These are phyloP conservation scores for Hylia prasina DNA, from an alignment of 2,113 vertebrate genomes.

Conservation along the genomic window DNA sequence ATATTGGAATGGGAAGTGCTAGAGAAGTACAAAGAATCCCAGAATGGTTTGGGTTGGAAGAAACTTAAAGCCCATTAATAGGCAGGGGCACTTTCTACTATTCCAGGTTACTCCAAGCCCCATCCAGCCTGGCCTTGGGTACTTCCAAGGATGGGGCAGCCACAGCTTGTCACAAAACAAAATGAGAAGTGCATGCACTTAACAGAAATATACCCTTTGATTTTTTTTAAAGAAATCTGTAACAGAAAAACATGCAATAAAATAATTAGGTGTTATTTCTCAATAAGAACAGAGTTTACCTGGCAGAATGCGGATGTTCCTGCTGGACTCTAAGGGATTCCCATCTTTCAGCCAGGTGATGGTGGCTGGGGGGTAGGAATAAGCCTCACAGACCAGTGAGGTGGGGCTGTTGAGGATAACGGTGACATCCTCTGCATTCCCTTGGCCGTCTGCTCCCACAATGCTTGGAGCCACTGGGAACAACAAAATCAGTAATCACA, in stretches of 20 bases:
- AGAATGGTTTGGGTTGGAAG: neutral
- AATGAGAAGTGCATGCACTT: neutral
- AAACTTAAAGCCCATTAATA: neutral
- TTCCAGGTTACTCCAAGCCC: neutral
- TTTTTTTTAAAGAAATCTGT: neutral
- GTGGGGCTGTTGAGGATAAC: conserved; percentile 91
- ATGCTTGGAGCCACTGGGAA: conserved; percentile 89
- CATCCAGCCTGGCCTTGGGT: neutral
- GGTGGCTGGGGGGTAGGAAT: conserved; percentile 89
- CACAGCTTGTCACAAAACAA: too few relatives aligned
- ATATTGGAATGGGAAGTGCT: neutral
- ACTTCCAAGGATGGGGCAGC: neutral
- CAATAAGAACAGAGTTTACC: conserved; percentile 67
- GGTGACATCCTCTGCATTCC: conserved; percentile 82
- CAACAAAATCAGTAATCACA: neutral
- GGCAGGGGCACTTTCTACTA: neutral
- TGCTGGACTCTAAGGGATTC: conserved; percentile 79
- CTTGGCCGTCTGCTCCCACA: conserved; percentile 71
- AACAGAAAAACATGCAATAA: neutral
- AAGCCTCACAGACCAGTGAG: conserved; percentile 89
- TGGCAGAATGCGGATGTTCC: conserved; percentile 87
- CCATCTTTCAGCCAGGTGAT: conserved; percentile 94
- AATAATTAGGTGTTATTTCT: neutral
- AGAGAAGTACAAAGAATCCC: neutral
- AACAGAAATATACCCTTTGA: neutral